phyloP scores from a whole-genome alignment of 92 coral and sea anemone species.

The Porites lobata region DNA sequence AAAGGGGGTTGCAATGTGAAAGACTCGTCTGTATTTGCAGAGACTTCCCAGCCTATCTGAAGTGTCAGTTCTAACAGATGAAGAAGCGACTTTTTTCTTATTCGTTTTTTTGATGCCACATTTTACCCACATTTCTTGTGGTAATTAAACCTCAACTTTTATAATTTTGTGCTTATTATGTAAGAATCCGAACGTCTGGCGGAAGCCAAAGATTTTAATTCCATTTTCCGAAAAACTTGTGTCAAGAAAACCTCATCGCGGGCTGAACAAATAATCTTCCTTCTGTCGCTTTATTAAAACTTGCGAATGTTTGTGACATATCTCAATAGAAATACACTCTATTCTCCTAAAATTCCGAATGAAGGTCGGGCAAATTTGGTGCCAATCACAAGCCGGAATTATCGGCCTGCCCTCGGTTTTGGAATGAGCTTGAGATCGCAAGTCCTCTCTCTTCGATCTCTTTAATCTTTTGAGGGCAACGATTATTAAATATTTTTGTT shows the following conservation, averaged over 20 bases:
- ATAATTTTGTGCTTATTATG: background rate
- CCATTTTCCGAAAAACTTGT: slow-evolving; percentile 7
- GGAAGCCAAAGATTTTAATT: background rate
- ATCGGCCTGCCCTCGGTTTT: background rate
- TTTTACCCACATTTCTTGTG: background rate
- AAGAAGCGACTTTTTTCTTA: background rate
- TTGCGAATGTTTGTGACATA: background rate
- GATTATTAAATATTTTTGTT: background rate
- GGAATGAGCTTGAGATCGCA: background rate
- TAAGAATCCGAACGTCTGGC: background rate
- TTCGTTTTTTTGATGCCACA: background rate
- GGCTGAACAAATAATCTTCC: slow-evolving; percentile 5
- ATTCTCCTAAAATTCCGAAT: background rate
- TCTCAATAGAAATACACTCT: background rate
- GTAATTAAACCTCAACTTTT: background rate
- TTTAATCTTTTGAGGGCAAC: background rate
- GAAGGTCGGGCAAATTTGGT: background rate
- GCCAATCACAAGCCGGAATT: background rate
- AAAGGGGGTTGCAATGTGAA: background rate
- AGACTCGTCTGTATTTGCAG: too few relatives aligned
- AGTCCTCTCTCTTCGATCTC: background rate
- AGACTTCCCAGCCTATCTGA: too few relatives aligned
- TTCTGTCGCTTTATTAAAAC: slow-evolving; percentile 24
- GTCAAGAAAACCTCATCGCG: background rate
- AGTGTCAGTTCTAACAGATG: background rate